Conservation (phyloP, 1,140 invertebrate species). For the Drosophila guanche region DNA sequence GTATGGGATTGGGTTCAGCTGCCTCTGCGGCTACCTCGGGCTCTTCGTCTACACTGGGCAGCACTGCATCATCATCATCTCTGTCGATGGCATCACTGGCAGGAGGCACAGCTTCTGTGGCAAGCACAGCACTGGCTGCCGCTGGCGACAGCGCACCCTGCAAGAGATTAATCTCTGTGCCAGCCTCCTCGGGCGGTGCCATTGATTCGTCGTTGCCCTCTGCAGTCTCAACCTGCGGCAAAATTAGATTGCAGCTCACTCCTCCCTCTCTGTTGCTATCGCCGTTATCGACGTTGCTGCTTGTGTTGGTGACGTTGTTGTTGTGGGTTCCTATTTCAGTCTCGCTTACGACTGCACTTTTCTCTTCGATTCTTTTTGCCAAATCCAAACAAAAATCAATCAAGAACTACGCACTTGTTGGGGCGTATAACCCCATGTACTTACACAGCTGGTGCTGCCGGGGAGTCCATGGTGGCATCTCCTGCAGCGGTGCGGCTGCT, state of each 20-base stretch:
- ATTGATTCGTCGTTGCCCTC: too few species aligned
- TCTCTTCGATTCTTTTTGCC: constrained; percentile 7
- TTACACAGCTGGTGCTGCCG: constrained; percentile 7
- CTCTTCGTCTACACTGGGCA: background rate
- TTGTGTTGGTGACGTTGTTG: background rate
- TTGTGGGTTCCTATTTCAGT: constrained; percentile 2
- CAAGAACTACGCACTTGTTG: constrained; percentile 1
- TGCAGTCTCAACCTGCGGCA: background rate
- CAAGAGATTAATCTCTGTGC: constrained; percentile 1
- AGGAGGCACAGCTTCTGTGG: background rate
- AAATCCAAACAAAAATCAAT: constrained; percentile 32
- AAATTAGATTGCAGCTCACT: background rate
- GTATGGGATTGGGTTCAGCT: background rate
- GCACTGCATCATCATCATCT: constrained; percentile 7
- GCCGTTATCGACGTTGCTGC: constrained; percentile 1
- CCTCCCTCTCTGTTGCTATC: constrained; percentile 23
- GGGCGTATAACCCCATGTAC: constrained; percentile 15
- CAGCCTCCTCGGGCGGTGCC: background rate
- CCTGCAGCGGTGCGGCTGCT: background rate
- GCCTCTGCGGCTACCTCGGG: background rate
- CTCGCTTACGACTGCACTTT: constrained; percentile 2
- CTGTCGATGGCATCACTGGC: constrained; percentile 1
- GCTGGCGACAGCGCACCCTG: constrained; percentile 2
- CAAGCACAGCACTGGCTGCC: constrained; percentile 19
- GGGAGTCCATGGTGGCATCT: background rate